phyloP scores from a whole-genome alignment of 2,113 vertebrate species.

The Eretmochelys imbricata region DNA sequence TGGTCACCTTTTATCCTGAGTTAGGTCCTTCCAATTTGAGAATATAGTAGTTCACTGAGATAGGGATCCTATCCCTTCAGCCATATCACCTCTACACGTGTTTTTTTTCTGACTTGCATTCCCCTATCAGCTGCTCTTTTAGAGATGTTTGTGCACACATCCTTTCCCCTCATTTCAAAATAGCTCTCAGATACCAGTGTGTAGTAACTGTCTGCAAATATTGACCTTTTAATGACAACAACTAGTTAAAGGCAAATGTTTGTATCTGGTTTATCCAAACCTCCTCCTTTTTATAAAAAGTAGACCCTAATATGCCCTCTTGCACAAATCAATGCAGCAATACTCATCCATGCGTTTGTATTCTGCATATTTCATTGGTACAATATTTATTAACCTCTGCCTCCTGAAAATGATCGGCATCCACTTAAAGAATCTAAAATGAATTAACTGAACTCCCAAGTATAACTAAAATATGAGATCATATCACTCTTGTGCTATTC shows the following conservation, averaged over 20 bases:
- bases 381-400: background rate
- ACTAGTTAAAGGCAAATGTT: background rate
- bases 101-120: background rate
- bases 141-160: background rate
- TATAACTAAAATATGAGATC: background rate
- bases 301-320: background rate
- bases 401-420: background rate
- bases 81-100: background rate
- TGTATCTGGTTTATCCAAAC: background rate
- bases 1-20: background rate
- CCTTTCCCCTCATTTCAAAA: background rate
- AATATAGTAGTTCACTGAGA: background rate
- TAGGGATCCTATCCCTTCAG: background rate
- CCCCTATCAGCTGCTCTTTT: background rate
- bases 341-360: background rate
- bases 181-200: background rate
- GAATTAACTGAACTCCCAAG: background rate
- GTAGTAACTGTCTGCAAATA: background rate
- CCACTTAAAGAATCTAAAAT: background rate
- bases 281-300: background rate
- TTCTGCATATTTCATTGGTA: accelerated
- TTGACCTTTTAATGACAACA: background rate
- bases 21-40: background rate
- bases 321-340: background rate
- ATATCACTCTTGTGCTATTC: background rate